Evolutionary conservation across 2,113 vertebrate species (phyloP).

Genomic region (Perca schrenkii): DNA sequence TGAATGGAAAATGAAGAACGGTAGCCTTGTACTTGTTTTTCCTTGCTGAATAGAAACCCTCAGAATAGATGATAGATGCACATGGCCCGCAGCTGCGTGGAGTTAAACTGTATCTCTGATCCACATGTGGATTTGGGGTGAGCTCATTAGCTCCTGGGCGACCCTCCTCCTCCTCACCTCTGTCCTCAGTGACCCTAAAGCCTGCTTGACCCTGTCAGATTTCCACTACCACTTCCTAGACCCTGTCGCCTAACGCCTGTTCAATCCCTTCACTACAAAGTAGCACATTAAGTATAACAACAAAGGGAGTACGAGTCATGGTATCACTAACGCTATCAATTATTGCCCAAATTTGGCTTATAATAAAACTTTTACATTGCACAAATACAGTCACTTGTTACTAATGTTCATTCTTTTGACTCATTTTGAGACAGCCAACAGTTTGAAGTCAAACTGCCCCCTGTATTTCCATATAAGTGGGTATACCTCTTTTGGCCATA

Average conservation of each 20-base stretch:
- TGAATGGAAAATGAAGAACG: background rate
- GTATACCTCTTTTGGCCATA: too few species aligned
- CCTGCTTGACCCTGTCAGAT: constrained; percentile 44
- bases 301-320: background rate
- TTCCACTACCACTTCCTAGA: constrained; percentile 37
- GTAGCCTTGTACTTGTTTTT: background rate
- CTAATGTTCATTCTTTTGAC: constrained; percentile 9
- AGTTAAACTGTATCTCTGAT: constrained; percentile 32
- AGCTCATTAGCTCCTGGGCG: constrained; percentile 48
- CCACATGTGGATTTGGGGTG: constrained; percentile 55
- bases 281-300: background rate
- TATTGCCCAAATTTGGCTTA: background rate
- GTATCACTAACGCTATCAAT: background rate
- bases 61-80: constrained; percentile 1
- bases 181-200: constrained; percentile 67
- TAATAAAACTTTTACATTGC: background rate
- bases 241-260: background rate
- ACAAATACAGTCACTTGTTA: constrained; percentile 3
- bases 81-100: background rate
- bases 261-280: background rate
- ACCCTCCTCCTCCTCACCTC: constrained; percentile 62
- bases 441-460: constrained; percentile 18
- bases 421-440: constrained; percentile 22
- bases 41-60: constrained; percentile 1
- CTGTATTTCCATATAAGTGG: constrained; percentile 30